Evolutionary conservation across 1,140 invertebrate genomes (phyloP), one percentile per base, ranked within the genome.

Genomic region (Atopsyche davidsoni): DNA sequence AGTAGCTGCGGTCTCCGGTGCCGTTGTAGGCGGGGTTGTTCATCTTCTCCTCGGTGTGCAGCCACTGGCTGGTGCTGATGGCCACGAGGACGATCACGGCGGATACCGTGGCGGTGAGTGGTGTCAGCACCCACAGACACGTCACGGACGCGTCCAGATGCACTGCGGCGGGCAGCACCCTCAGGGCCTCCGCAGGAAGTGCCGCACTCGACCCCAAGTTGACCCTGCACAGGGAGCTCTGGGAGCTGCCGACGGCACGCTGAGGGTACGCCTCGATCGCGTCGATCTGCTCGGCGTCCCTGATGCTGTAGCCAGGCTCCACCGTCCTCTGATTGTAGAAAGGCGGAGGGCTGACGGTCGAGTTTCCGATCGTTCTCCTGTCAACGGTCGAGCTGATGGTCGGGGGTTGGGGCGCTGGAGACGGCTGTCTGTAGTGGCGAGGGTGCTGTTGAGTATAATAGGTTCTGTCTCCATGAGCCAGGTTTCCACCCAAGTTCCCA

Each of bases 1-100:
- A 66, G 43, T 80, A 77, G 45, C 78, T 76, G 48, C 75, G 73
- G 51, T 78, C 79, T 0, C 78, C 79, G 1, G 81, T 79, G 11
- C 80, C 79, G 60, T 83, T 82, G 65, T 79, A 81, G 2, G 67
- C 63, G 2, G 79, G 76, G 61, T 81, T 83, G 40, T 76, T 68
- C 78, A 85, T 83, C 46, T 80, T 79, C 63, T 86, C 83, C 57
- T 82, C 75, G 21, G 80, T 83, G 51, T 83, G 76, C 1, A 86
- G 66, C 83, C 83, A 86, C 60, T 80, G 76, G 62, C 82, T 83
- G 4, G 83, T 85, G 11, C 76, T 71, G 16, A 85, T 75, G 14
- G 81, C 80, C 6, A 83, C 74, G 11, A 77, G 63, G 2, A 84
- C 79, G 14, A 81, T 77, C 1, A 81, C 69, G 6, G 82, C 68